phyloP scores from a whole-genome alignment of 2,797 vertebrate species.

The Eupleurogrammus muticus region DNA sequence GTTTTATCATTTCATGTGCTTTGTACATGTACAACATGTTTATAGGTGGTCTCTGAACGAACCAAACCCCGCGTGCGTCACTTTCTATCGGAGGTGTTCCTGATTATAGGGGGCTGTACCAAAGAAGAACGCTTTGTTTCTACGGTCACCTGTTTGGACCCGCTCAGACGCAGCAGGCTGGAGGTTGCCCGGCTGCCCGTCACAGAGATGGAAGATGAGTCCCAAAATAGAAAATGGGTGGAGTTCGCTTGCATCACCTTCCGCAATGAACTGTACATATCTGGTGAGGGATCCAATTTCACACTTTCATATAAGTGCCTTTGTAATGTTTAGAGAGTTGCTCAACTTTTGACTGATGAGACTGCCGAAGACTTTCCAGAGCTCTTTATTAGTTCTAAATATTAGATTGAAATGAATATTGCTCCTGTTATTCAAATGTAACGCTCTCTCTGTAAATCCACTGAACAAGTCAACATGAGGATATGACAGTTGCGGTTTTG shows the following conservation, averaged over 20 bases:
- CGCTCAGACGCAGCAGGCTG: constrained; percentile 93
- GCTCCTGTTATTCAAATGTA: neutral
- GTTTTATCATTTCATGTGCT: neutral
- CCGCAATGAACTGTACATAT: constrained; percentile 97
- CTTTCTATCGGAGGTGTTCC: constrained; percentile 96
- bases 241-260: constrained; percentile 96
- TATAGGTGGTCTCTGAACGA: constrained; percentile 93
- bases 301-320: neutral
- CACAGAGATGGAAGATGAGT: constrained; percentile 90
- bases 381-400: too few species aligned
- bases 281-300: constrained; percentile 81
- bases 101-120: constrained; percentile 97
- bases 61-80: constrained; percentile 94
- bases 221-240: constrained; percentile 95
- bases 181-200: constrained; percentile 94
- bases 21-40: neutral
- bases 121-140: constrained; percentile 96
- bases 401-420: neutral
- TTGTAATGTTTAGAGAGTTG: neutral
- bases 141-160: constrained; percentile 96
- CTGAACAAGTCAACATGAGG: constrained; percentile 34
- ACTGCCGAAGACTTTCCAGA: too few species aligned
- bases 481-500: constrained; percentile 44
- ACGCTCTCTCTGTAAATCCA: neutral
- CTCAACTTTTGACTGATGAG: neutral